Evolutionary conservation across 2,113 vertebrate species (phyloP).

Genomic region (Vimba vimba): DNA sequence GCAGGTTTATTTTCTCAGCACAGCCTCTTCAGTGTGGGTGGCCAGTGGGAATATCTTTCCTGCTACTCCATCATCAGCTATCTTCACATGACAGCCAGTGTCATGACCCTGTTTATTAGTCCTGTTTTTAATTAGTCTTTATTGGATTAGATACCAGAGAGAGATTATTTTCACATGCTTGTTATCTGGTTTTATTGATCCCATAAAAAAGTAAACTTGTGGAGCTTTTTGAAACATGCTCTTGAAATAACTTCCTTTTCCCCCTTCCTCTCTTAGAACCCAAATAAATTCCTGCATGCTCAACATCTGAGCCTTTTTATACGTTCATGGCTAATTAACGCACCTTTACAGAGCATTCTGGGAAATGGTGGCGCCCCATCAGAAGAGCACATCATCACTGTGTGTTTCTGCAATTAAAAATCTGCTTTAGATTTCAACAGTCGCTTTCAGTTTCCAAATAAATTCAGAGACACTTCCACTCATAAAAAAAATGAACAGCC

Average conservation of each 20-base stretch:
- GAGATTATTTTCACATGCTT: slow-evolving; percentile 67
- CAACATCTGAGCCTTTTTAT: slow-evolving; percentile 62
- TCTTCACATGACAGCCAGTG: slow-evolving; percentile 59
- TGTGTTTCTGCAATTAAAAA: not conserved
- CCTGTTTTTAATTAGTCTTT: slow-evolving; percentile 66
- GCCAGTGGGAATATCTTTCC: slow-evolving; percentile 50
- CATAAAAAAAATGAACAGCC: slow-evolving; percentile 26
- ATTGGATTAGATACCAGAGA: slow-evolving; percentile 61
- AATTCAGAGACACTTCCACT: slow-evolving; percentile 26
- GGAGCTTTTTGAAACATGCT: slow-evolving; percentile 44
- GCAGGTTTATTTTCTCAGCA: slow-evolving; percentile 37
- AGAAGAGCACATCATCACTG: slow-evolving; percentile 24
- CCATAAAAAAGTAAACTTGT: slow-evolving; percentile 59
- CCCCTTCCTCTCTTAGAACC: slow-evolving; percentile 38
- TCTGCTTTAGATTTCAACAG: not conserved
- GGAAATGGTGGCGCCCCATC: slow-evolving; percentile 57
- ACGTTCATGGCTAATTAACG: slow-evolving; percentile 69
- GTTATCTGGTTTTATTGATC: slow-evolving; percentile 71
- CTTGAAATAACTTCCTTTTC: slow-evolving; percentile 56
- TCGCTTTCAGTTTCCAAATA: not conserved
- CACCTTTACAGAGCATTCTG: slow-evolving; percentile 62
- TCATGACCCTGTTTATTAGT: slow-evolving; percentile 57
- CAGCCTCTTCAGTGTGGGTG: slow-evolving; percentile 66
- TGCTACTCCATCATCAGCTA: slow-evolving; percentile 49
- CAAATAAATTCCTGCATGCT: slow-evolving; percentile 43